Base-by-base conservation (phyloP, 2,797 vertebrate genomes). In the Falco biarmicus region DNA sequence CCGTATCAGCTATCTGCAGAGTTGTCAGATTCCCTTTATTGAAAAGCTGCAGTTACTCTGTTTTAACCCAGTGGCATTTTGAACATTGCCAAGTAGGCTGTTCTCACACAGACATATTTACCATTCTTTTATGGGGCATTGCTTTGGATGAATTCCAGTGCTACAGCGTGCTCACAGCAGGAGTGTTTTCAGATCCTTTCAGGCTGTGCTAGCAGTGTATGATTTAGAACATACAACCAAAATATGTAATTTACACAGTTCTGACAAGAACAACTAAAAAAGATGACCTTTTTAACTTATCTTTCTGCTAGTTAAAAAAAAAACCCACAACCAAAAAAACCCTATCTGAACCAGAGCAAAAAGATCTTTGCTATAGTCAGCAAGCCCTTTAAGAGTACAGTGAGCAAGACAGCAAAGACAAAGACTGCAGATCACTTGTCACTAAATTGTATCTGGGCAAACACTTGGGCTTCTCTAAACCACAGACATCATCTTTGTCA, bases 21-120 rank as follows among this genome's bases (percentile, higher is more conserved):
- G 84, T 50, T 96, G 93, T 82, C 87, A 93, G 87, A 85, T 82
- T 84, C 60, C 65, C 82, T 95, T 91, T 78, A 95, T 32, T 95
- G 93, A 94, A 95, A 95, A 96, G 87, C 81, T 95, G 90, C 87
- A 85, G 57, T 94, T 94, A 75, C 84, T 94, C 59, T 80, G 54
- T 84, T 96, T 96, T 87, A 92, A 96, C 90, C 82, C 90, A 78
- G 76, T 89, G 93, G 94, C 84, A 77, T 93, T 95, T 87, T 95
- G 54, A 94, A 93, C 90, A 73, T 16, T 97, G 95, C 92, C 93
- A 97, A 94, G 93, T 81, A 96, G 94, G 90, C 92, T 96, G 87
- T 81, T 95, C 95, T 96, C 87, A 92, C 81, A 95, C 87, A 91
- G 84, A 89, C 95, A 78, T 96, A 96, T 95, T 96, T 95, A 95